These are phyloP conservation scores for Serranus cabrilla DNA, from an alignment of 2,797 vertebrate species.

Conservation along the genomic window DNA sequence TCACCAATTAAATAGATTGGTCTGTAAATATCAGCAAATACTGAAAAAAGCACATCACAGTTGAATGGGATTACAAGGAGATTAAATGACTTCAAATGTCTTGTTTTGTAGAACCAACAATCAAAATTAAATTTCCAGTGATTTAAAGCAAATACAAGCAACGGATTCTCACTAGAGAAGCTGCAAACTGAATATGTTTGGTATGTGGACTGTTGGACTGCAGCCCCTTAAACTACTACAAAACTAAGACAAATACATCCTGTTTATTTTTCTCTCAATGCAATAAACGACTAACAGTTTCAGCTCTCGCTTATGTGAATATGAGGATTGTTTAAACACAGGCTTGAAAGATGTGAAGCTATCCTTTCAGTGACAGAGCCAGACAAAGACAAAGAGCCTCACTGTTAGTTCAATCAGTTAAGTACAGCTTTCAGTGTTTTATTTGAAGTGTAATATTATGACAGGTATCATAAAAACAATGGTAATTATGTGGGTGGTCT, in stretches of 20 bases:
- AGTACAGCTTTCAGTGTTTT: conserved; percentile 26
- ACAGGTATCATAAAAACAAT: conserved; percentile 49
- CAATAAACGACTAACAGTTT: neutral
- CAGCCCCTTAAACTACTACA: no score
- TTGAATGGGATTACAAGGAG: no score
- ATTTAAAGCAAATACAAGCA: no score
- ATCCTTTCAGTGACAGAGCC: neutral
- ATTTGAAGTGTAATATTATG: conserved; percentile 51
- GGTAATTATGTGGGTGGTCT: conserved; percentile 63
- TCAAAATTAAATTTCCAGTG: no score
- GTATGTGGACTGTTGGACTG: neutral
- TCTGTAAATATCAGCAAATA: neutral
- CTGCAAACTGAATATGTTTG: neutral
- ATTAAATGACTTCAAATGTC: no score
- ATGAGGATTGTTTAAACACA: conserved; percentile 2
- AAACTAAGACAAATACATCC: neutral
- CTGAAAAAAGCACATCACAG: no score
- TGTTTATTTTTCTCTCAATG: neutral
- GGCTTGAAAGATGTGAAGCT: neutral
- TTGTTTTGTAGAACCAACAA: no score
- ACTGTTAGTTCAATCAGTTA: conserved; percentile 22
- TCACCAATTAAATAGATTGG: no score
- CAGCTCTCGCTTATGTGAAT: neutral
- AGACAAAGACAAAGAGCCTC: neutral
- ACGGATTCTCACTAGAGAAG: no score